Evolutionary conservation across 1,140 invertebrate genomes (phyloP).

Genomic region (Phymorhynchus buccinoides): DNA sequence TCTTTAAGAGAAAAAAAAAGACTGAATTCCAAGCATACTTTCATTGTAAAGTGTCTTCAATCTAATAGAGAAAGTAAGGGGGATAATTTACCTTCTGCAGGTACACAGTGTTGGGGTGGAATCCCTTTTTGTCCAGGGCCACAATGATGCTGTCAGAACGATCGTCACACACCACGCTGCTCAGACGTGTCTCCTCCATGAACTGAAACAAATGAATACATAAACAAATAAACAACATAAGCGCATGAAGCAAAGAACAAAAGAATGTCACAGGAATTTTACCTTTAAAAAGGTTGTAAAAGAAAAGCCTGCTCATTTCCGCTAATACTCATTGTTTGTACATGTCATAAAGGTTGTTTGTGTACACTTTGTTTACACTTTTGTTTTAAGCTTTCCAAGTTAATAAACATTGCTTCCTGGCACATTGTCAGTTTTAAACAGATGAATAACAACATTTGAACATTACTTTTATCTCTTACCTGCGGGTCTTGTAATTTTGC

Average conservation of each 20-base stretch:
- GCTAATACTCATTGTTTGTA: too few relatives aligned
- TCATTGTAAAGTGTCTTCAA: too few relatives aligned
- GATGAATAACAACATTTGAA: too few relatives aligned
- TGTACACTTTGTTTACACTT: too few relatives aligned
- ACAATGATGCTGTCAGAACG: constrained; percentile 67
- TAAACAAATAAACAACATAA: neutral
- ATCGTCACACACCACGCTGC: constrained; percentile 71
- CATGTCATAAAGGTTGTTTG: too few relatives aligned
- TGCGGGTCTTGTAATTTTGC: too few relatives aligned
- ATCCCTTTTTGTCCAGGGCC: constrained; percentile 65
- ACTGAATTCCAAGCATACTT: too few relatives aligned
- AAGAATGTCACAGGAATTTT: neutral
- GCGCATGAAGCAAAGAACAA: neutral
- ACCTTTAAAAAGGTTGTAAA: neutral
- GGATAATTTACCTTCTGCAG: constrained; percentile 60
- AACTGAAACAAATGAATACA: constrained; percentile 41
- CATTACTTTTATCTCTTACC: too few relatives aligned
- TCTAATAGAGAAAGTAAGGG: neutral
- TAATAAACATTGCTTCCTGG: too few relatives aligned
- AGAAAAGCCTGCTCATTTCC: neutral
- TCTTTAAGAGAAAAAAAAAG: too few relatives aligned
- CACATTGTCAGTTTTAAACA: too few relatives aligned
- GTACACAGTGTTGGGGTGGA: constrained; percentile 67
- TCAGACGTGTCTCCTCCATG: constrained; percentile 59
- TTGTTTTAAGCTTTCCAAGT: too few relatives aligned